Conservation (phyloP, 2,113 vertebrate genomes). For the Lampris incognitus region DNA sequence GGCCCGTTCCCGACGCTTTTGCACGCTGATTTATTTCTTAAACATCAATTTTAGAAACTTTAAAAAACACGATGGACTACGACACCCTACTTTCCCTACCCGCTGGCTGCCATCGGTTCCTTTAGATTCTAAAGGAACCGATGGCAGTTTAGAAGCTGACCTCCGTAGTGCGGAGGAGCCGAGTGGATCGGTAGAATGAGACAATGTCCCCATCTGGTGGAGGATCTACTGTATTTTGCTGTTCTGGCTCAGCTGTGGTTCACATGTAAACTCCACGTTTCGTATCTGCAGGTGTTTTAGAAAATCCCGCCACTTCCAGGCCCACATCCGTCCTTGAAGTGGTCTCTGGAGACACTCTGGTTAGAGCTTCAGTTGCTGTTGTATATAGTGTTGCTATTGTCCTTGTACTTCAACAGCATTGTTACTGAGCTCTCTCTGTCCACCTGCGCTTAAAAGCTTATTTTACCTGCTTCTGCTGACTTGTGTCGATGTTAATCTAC, state of each 20-base stretch:
- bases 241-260: conserved; percentile 18
- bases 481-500: too few species aligned
- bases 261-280: not conserved
- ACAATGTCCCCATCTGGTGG: conserved; percentile 76
- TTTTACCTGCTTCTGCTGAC: too few species aligned
- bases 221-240: not conserved
- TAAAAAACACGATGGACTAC: conserved; percentile 51
- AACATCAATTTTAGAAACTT: conserved; percentile 37
- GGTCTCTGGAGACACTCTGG: too few species aligned
- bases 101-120: conserved; percentile 52
- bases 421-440: too few species aligned
- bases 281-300: too few species aligned
- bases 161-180: too few species aligned
- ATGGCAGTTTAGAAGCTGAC: too few species aligned
- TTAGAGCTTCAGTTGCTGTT: too few species aligned
- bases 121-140: conserved; percentile 38
- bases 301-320: too few species aligned
- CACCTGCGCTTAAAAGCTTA: too few species aligned
- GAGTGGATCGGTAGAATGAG: conserved; percentile 18
- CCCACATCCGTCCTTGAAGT: not conserved
- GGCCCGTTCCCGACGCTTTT: conserved; percentile 66
- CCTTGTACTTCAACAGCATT: too few species aligned
- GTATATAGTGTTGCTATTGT: too few species aligned
- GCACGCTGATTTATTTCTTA: conserved; percentile 7
- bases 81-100: conserved; percentile 66